Evolutionary conservation across 2,888 invertebrate species (phyloP).

Genomic region (Drosophila hamatofila): DNA sequence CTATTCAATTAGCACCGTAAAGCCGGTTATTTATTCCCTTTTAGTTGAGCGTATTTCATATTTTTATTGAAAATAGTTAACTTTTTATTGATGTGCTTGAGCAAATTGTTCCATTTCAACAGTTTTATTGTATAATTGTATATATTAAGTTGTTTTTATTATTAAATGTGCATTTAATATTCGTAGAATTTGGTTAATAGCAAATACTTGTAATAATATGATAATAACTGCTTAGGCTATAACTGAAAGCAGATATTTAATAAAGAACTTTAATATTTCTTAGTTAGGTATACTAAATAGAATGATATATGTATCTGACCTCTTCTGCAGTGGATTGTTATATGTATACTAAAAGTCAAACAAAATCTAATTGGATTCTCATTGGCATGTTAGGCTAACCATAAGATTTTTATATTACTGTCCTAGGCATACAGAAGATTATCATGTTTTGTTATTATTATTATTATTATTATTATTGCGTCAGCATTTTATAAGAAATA

Average conservation of each 20-base stretch:
- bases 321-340: no score
- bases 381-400: no score
- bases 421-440: background rate
- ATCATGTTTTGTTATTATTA: no score
- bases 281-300: no score
- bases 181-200: background rate
- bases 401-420: background rate
- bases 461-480: no score
- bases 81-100: slow-evolving; percentile 7
- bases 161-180: background rate
- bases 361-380: no score
- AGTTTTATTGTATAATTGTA: slow-evolving; percentile 5
- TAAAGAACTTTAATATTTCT: no score
- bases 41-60: slow-evolving; percentile 12
- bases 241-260: no score
- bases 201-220: slow-evolving; percentile 1
- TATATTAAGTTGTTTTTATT: background rate
- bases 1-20: slow-evolving; percentile 12
- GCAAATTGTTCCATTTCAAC: slow-evolving; percentile 16
- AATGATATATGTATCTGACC: no score
- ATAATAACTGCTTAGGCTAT: no score
- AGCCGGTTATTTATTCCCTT: slow-evolving; percentile 31
- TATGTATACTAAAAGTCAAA: no score
- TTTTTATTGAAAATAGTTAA: slow-evolving; percentile 1
- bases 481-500: background rate